Percentiles rank a stretch among this genome's conserved stretches.
These are phyloP conservation scores for Scaptomyza parva DNA, from an alignment of 2,888 invertebrate species.

Conservation along the genomic window DNA sequence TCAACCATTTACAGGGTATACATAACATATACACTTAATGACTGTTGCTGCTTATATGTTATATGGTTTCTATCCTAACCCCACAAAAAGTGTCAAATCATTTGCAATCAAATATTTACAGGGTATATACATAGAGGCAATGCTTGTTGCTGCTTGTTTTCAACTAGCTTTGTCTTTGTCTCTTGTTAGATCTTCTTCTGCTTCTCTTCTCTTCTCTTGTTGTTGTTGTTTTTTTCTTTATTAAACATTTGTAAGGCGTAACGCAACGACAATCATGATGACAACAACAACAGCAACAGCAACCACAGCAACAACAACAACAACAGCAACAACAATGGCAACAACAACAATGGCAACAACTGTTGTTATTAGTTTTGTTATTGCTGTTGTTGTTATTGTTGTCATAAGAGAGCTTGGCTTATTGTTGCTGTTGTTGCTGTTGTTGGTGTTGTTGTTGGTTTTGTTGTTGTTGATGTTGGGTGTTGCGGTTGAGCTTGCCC, in stretches of 20 bases:
- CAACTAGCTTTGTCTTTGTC: not conserved
- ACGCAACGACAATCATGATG: constrained; percentile 44
- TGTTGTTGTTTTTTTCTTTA: constrained; percentile 29
- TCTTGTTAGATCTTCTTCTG: constrained; percentile 6
- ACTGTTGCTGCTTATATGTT: no score
- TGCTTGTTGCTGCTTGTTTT: not conserved
- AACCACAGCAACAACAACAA: constrained; percentile 10
- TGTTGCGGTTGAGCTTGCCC: constrained; percentile 45
- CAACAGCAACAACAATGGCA: constrained; percentile 26
- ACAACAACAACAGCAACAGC: constrained; percentile 24
- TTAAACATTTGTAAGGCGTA: constrained; percentile 41
- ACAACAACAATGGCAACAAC: not conserved
- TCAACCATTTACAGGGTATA: no score
- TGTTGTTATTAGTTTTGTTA: constrained; percentile 14
- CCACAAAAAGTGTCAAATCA: no score
- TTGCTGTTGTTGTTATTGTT: constrained; percentile 26
- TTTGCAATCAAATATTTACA: no score
- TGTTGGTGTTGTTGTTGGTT: constrained; percentile 21
- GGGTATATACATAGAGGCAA: constrained; percentile 5
- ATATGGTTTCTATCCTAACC: no score
- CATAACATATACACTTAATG: no score
- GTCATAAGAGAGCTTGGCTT: constrained; percentile 9
- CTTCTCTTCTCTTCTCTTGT: not conserved
- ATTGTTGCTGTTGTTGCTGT: constrained; percentile 11
- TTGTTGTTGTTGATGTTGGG: constrained; percentile 25